A percentile compares a stretch with the other conserved stretches of the same genome.
Evolutionary conservation across 2,113 vertebrate species (phyloP).

Genomic region (Geothlypis trichas): DNA sequence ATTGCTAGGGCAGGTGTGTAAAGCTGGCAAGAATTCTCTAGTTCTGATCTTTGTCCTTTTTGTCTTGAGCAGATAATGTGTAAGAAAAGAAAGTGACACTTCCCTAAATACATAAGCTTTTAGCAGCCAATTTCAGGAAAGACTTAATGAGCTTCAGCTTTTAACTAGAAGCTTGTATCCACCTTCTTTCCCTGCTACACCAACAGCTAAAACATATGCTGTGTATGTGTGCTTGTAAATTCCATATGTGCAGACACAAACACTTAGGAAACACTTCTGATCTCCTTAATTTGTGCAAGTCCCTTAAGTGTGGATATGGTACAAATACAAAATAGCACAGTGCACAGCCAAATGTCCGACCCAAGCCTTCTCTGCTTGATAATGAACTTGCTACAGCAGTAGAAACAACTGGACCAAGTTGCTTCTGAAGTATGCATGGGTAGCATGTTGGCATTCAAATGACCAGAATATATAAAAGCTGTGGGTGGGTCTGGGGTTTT

Average conservation of each 20-base stretch:
- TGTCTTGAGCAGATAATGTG: background rate
- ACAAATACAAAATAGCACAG: background rate
- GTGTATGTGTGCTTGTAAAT: background rate
- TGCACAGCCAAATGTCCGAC: background rate
- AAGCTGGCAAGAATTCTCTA: background rate
- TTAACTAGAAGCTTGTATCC: background rate
- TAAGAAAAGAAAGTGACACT: background rate
- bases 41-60: background rate
- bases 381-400: background rate
- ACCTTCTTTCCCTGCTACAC: background rate
- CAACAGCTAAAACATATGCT: background rate
- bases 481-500: background rate
- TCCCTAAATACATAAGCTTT: background rate
- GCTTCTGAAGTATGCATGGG: background rate
- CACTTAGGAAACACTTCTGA: background rate
- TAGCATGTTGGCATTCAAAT: background rate
- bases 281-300: background rate
- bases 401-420: background rate
- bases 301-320: background rate
- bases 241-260: background rate
- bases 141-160: background rate
- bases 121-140: background rate
- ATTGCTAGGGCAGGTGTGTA: background rate
- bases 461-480: background rate
- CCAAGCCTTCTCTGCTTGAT: background rate